phyloP scores from a whole-genome alignment of 2,113 vertebrate genomes.

The Chunga burmeisteri region DNA sequence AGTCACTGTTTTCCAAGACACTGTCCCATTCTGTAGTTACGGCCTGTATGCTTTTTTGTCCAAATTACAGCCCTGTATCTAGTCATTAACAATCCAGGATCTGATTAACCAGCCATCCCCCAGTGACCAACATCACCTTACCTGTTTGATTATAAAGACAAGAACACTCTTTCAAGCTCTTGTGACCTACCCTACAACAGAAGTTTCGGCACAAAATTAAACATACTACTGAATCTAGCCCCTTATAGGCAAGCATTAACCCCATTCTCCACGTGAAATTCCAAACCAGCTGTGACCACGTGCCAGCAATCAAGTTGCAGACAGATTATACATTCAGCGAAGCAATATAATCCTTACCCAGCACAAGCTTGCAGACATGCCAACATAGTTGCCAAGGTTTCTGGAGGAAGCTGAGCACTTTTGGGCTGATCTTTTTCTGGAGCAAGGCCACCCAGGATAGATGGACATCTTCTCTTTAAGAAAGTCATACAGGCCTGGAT shows the following conservation, averaged over 20 bases:
- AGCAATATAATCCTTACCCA: conserved; percentile 77
- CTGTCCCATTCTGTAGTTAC: not conserved
- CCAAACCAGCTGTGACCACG: not conserved
- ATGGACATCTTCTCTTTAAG: conserved; percentile 96
- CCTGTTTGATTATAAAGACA: not conserved
- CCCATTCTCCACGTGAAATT: not conserved
- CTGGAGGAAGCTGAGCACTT: conserved; percentile 96
- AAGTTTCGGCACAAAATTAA: not conserved
- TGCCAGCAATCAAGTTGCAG: not conserved
- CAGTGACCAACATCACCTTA: not conserved
- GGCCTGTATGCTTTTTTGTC: not conserved
- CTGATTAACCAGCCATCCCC: not conserved
- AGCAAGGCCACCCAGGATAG: conserved; percentile 95
- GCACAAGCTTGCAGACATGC: conserved; percentile 96
- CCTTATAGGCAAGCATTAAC: not conserved
- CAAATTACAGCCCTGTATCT: not conserved
- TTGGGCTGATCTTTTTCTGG: conserved; percentile 99
- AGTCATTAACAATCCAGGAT: not conserved
- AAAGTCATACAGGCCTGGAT: conserved; percentile 99
- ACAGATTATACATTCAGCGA: not conserved
- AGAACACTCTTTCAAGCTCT: not conserved
- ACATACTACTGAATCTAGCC: not conserved
- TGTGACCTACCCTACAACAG: not conserved
- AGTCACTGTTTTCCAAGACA: not conserved
- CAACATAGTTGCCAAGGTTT: conserved; percentile 96